phyloP scores from a whole-genome alignment of 2,113 vertebrate genomes.

The Seriola quinqueradiata region DNA sequence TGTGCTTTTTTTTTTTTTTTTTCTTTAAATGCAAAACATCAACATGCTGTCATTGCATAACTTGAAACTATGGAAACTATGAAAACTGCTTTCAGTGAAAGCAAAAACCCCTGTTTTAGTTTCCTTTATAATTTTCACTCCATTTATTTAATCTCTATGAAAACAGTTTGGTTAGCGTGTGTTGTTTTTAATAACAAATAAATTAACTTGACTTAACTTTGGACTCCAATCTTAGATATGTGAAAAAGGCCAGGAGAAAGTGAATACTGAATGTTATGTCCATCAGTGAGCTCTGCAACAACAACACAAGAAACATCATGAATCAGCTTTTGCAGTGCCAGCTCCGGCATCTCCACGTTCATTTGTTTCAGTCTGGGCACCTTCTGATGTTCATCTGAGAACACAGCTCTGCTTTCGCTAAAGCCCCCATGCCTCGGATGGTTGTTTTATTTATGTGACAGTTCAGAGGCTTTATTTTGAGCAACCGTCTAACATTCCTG shows the following conservation, averaged over 20 bases:
- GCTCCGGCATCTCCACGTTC: background rate
- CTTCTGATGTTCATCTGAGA: constrained; percentile 15
- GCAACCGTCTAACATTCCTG: constrained; percentile 5
- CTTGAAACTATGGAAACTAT: background rate
- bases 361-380: constrained; percentile 16
- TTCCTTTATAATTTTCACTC: background rate
- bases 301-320: background rate
- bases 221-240: background rate
- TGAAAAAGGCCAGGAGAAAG: background rate
- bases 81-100: background rate
- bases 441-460: constrained; percentile 52
- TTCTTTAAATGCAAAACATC: background rate
- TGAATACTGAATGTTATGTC: background rate
- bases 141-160: background rate
- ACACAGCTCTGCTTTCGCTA: constrained; percentile 26
- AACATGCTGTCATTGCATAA: background rate
- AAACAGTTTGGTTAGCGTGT: background rate
- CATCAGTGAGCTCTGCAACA: constrained; percentile 8
- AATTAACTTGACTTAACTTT: background rate
- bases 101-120: too few species aligned
- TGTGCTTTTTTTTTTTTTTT: background rate
- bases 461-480: constrained; percentile 30
- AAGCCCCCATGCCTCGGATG: background rate
- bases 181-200: background rate
- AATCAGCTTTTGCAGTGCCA: background rate